Evolutionary conservation across 2,888 invertebrate species (phyloP), one percentile per base, ranked within the genome.

Genomic region (Tipula vernalis): DNA sequence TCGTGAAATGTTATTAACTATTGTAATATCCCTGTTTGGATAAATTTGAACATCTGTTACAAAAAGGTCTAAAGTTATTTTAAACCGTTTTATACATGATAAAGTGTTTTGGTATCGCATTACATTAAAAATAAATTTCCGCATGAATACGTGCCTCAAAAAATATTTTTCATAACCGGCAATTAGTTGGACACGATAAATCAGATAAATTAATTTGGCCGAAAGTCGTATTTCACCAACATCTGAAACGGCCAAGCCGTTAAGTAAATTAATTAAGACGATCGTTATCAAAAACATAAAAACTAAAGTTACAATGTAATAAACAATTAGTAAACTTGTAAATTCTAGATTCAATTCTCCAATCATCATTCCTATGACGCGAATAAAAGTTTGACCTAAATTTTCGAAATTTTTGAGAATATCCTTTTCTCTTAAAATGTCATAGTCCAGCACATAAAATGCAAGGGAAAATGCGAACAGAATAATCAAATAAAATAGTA

Each of bases 231-330:
- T 39, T 84, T 84, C 84, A 15, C 41, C 8, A 41, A 84, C 41
- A 89, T 97, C 97, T 89, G 95, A 96, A 0, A 97, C 97, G 0
- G 97, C 97, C 89, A 97, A 92, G 89, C 97, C 97, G 89, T 96
- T 97, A 2, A 97, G 92, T 51, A 97, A 92, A 91, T 97, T 97
- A 89, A 96, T 95, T 86, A 97, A 91, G 42, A 97, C 96, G 86
- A 97, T 96, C 0, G 96, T 95, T 88, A 97, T 95, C 91, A 96
- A 94, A 89, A 97, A 95, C 5, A 97, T 95, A 89, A 97, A 97
- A 1, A 96, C 92, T 36, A 96, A 93, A 90, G 97, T 97, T 87
- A 97, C 93, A 5, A 96, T 89, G 89, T 95, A 96, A 28, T 71
- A 71, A 18, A 71, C 71, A 10, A 28, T 8, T 71, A 71, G 71